phyloP scores from a whole-genome alignment of 2,888 invertebrate species.

The Zygothrica quintamaculata region DNA sequence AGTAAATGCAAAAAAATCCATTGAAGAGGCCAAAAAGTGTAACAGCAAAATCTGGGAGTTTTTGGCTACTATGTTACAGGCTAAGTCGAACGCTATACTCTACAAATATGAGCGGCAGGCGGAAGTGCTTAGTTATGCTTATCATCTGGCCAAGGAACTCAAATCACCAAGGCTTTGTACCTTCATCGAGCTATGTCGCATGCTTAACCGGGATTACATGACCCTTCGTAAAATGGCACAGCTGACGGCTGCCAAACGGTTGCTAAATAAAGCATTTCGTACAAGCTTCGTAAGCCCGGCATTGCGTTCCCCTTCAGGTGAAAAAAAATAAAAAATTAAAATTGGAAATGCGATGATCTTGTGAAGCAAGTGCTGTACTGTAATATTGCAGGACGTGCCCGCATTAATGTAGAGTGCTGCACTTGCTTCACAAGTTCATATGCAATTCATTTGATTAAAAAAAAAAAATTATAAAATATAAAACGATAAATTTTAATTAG shows the following conservation, averaged over 20 bases:
- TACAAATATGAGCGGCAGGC: conserved; percentile 78
- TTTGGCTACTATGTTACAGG: conserved; percentile 70
- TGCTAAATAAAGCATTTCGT: conserved; percentile 32
- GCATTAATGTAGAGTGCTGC: not conserved
- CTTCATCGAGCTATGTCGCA: conserved; percentile 75
- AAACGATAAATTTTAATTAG: conserved; percentile 24
- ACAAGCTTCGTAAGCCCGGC: conserved; percentile 20
- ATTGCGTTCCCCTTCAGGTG: not conserved
- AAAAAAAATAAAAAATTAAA: too few species aligned
- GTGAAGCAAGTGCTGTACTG: conserved; percentile 7
- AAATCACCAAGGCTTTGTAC: conserved; percentile 60
- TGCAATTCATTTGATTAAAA: not conserved
- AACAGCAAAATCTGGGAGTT: conserved; percentile 79
- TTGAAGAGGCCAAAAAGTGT: conserved; percentile 63
- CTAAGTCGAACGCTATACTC: conserved; percentile 78
- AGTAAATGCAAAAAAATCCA: conserved; percentile 40
- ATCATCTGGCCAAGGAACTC: conserved; percentile 58
- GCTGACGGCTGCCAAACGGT: conserved; percentile 41
- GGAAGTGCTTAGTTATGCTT: conserved; percentile 72
- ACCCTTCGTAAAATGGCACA: conserved; percentile 69
- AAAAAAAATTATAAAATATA: conserved; percentile 11
- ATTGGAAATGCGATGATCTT: not conserved
- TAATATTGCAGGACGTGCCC: conserved; percentile 5
- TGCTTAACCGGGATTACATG: conserved; percentile 74
- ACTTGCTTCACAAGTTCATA: not conserved